Percentiles rank a stretch among this genome's conserved stretches.
Evolutionary conservation across 2,797 vertebrate species (phyloP).

Genomic region (Knipowitschia caucasica): DNA sequence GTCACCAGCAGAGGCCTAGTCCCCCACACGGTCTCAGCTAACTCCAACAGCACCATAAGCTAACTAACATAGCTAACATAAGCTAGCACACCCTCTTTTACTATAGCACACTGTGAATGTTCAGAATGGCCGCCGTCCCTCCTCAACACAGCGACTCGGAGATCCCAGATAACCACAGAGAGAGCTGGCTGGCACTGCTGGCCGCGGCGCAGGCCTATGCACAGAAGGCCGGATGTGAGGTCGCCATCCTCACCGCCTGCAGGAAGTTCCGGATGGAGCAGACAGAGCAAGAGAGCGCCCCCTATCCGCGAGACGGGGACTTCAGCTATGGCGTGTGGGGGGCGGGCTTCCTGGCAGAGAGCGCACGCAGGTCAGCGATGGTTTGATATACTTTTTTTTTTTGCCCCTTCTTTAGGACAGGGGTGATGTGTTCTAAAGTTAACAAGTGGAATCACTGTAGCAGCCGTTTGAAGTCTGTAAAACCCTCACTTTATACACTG

Average conservation of each 20-base stretch:
- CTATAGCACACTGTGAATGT: too few species aligned
- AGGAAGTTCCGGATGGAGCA: conserved; percentile 74
- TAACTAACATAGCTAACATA: too few species aligned
- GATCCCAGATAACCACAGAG: conserved; percentile 86
- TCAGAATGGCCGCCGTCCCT: conserved; percentile 73
- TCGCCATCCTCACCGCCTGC: conserved; percentile 84
- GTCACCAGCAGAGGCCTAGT: conserved; percentile 51
- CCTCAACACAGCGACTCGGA: conserved; percentile 67
- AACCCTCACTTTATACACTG: too few species aligned
- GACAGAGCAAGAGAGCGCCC: conserved; percentile 47
- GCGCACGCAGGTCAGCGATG: conserved; percentile 75
- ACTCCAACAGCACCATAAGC: too few species aligned
- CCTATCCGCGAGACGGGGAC: conserved; percentile 63
- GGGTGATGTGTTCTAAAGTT: too few species aligned
- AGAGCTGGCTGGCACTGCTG: conserved; percentile 86
- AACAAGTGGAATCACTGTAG: too few species aligned
- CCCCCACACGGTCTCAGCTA: conserved; percentile 9
- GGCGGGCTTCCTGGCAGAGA: conserved; percentile 82
- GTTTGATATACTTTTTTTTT: too few species aligned
- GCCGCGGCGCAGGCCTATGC: conserved; percentile 83
- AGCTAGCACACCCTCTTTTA: too few species aligned
- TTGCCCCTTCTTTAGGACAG: too few species aligned
- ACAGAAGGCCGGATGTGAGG: conserved; percentile 85
- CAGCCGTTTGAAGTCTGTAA: too few species aligned
- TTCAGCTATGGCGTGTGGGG: conserved; percentile 84